Evolutionary conservation across 2,888 invertebrate species (phyloP).

Genomic region (Halictus ligatus): DNA sequence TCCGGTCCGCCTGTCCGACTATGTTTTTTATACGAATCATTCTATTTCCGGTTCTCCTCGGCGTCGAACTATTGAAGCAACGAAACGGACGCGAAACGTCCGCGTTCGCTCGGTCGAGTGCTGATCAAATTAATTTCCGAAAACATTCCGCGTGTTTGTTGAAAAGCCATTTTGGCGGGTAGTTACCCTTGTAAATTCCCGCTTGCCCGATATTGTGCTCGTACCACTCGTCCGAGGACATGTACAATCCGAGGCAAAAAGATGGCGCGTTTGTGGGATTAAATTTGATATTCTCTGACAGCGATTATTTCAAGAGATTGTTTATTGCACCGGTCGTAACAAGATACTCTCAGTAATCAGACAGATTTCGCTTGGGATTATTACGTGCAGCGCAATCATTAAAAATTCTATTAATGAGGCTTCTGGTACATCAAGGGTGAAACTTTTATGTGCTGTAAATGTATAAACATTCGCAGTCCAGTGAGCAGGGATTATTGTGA

Average conservation of each 20-base stretch:
- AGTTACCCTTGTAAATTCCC: background rate
- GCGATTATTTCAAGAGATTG: too few relatives aligned
- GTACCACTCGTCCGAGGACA: background rate
- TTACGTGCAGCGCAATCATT: too few relatives aligned
- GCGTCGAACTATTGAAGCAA: background rate
- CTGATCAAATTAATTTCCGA: constrained; percentile 9
- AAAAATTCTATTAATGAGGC: too few relatives aligned
- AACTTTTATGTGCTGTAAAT: too few relatives aligned
- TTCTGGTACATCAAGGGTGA: too few relatives aligned
- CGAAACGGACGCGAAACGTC: background rate
- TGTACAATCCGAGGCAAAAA: background rate
- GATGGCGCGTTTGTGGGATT: background rate
- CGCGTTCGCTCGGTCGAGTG: background rate
- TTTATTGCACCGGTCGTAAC: too few relatives aligned
- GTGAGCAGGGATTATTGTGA: too few relatives aligned
- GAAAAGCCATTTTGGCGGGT: background rate
- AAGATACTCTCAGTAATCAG: too few relatives aligned
- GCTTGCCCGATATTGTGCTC: background rate
- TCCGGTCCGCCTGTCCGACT: background rate
- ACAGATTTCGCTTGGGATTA: too few relatives aligned
- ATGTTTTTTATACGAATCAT: constrained; percentile 8
- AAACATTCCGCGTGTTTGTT: constrained; percentile 5
- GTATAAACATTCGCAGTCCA: too few relatives aligned
- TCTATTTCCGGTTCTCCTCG: constrained; percentile 1
- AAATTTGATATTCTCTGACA: background rate